Evolutionary conservation across 1,140 invertebrate genomes (phyloP).

Genomic region (Brachionus koreanus): DNA sequence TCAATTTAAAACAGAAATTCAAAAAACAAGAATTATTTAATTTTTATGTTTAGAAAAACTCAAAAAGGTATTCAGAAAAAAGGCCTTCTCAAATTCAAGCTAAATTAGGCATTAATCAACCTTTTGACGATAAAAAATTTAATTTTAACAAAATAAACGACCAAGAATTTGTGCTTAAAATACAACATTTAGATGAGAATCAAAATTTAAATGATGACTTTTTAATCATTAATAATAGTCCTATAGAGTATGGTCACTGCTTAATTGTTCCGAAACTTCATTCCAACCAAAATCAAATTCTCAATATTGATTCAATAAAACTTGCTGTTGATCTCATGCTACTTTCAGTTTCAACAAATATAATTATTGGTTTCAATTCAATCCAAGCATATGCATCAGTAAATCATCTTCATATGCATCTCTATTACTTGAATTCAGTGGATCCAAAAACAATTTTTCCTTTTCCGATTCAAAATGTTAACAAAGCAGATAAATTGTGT

Average conservation of each 20-base stretch:
- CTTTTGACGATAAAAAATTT: slow-evolving; percentile 21
- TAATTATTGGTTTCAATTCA: slow-evolving; percentile 18
- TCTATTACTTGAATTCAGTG: neutral
- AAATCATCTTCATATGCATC: slow-evolving; percentile 37
- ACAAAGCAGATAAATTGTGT: neutral
- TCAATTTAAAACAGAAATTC: neutral
- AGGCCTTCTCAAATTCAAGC: neutral
- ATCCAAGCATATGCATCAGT: slow-evolving; percentile 15
- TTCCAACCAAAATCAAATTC: slow-evolving; percentile 1
- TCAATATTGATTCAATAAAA: neutral
- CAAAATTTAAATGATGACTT: neutral
- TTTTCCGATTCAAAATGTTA: slow-evolving; percentile 27
- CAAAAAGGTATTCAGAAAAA: slow-evolving; percentile 31
- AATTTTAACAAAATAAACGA: slow-evolving; percentile 20
- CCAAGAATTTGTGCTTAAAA: neutral
- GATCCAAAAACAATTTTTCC: neutral
- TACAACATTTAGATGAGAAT: neutral
- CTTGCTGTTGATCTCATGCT: neutral
- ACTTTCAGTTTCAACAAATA: neutral
- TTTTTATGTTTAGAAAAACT: slow-evolving; percentile 5
- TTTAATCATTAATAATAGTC: slow-evolving; percentile 40
- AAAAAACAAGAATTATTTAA: neutral
- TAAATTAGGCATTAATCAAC: neutral
- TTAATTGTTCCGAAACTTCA: neutral
- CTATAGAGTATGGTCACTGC: slow-evolving; percentile 15